Base-by-base conservation (phyloP, 2,797 vertebrate species). In the Labeo calbasu region DNA sequence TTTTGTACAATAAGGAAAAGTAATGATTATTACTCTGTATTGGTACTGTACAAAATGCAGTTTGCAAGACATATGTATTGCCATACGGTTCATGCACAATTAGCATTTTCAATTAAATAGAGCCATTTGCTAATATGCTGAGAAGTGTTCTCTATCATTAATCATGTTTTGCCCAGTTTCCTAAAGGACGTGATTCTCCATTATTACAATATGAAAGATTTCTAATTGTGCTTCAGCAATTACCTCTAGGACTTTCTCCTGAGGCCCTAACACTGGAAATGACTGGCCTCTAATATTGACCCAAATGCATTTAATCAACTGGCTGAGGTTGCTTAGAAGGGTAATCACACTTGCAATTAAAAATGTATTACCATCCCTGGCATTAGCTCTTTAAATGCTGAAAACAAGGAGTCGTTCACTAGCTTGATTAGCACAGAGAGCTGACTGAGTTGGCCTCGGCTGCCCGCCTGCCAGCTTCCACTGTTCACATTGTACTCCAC, bases 301-400 rank as follows among this genome's bases (percentile, higher is more conserved):
- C 93, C 89, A 94, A 92, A 93, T 92, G 90, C 92, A 93, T 94
- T 94, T 94, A 94, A 94, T 95, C 94, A 95, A 92, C 88, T 84
- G 55, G 88, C 89, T 90, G 92, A 92, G 92, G 90, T 93, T 94
- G 92, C 93, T 92, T 89, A 61, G 90, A 91, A 77, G 85, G 89
- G 91, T 92, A 94, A 94, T 94, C 93, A 94, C 91, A 94, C 92
- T 93, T 88, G 92, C 94, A 94, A 95, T 95, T 95, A 94, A 94
- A 94, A 94, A 92, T 91, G 91, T 92, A 93, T 95, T 94, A 94
- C 89, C 89, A 90, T 91, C 90, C 89, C 80, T 89, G 91, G 91
- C 80, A 72, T 78, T 63, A 85, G 82, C 89, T 85, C 84, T 90
- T 88, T 86, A n/a, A 65, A 84, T 86, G 90, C 89, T 19, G 86